These are phyloP conservation scores for Venturia canescens DNA, from an alignment of 1,140 invertebrate species.

Conservation along the genomic window DNA sequence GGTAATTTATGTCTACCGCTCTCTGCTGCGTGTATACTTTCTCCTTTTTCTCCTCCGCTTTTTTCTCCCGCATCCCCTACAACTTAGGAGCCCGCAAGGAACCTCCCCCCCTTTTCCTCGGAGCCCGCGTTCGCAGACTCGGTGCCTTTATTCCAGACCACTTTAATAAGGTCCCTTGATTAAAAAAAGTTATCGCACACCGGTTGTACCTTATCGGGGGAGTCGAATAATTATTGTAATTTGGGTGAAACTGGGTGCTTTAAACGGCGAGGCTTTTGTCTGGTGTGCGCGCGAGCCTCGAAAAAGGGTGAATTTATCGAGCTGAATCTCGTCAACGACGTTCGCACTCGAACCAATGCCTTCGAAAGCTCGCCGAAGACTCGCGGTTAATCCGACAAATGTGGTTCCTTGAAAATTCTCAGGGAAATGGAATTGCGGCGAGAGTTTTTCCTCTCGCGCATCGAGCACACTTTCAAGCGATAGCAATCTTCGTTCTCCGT, in stretches of 20 bases:
- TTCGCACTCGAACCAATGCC: too few species aligned
- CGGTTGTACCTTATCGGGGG: background rate
- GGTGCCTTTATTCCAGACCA: constrained; percentile 6
- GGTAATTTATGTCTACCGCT: constrained; percentile 41
- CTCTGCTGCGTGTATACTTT: constrained; percentile 22
- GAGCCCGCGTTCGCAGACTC: constrained; percentile 46
- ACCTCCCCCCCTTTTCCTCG: constrained; percentile 55
- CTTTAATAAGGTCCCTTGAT: constrained; percentile 40
- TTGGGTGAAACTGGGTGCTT: background rate
- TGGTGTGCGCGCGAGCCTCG: background rate
- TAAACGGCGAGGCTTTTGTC: background rate
- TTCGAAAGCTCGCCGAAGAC: too few species aligned
- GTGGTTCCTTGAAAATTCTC: too few species aligned
- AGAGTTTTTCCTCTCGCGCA: too few species aligned
- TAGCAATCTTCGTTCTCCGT: too few species aligned
- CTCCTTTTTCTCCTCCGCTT: constrained; percentile 24
- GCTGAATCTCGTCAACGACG: too few species aligned
- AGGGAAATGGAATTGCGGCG: too few species aligned
- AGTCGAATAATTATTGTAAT: constrained; percentile 35
- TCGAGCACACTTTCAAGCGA: too few species aligned
- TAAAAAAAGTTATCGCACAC: constrained; percentile 41
- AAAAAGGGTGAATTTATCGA: background rate
- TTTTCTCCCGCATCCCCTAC: background rate
- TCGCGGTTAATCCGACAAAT: too few species aligned
- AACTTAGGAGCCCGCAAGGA: constrained; percentile 53